These are phyloP conservation scores for Agonum fuliginosum DNA, from an alignment of 2,888 invertebrate genomes.

Conservation along the genomic window DNA sequence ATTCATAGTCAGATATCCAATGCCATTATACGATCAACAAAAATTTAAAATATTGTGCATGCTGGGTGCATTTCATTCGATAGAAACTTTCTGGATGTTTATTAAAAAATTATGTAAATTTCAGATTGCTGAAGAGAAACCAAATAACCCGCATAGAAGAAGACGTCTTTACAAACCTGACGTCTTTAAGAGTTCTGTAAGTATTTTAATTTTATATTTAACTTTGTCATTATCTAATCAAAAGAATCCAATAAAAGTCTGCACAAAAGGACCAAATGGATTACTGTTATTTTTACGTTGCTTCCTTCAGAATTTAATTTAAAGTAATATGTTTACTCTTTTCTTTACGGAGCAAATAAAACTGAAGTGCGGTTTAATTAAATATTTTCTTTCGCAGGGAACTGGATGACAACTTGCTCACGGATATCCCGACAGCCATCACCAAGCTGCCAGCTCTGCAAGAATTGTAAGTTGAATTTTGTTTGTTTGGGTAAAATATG, in stretches of 20 bases:
- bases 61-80: neutral
- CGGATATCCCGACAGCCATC: constrained; percentile 85
- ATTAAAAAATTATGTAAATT: constrained; percentile 61
- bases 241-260: constrained; percentile 48
- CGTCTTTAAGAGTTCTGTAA: constrained; percentile 89
- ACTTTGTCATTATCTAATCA: constrained; percentile 13
- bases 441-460: constrained; percentile 84
- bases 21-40: too few species aligned
- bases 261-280: constrained; percentile 51
- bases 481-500: constrained; percentile 71
- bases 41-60: neutral
- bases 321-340: constrained; percentile 39
- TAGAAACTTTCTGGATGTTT: neutral
- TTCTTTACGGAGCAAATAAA: constrained; percentile 13
- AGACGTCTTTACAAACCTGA: constrained; percentile 86
- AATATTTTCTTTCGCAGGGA: constrained; percentile 74
- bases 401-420: constrained; percentile 84
- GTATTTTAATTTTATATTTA: constrained; percentile 72
- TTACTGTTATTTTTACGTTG: constrained; percentile 46
- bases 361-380: constrained; percentile 18
- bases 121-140: constrained; percentile 91
- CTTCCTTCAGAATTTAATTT: constrained; percentile 39
- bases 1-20: too few species aligned
- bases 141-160: constrained; percentile 86
- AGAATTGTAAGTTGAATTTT: constrained; percentile 86